These are phyloP conservation scores for Willisornis vidua DNA, from an alignment of 2,113 vertebrate genomes.

Conservation along the genomic window DNA sequence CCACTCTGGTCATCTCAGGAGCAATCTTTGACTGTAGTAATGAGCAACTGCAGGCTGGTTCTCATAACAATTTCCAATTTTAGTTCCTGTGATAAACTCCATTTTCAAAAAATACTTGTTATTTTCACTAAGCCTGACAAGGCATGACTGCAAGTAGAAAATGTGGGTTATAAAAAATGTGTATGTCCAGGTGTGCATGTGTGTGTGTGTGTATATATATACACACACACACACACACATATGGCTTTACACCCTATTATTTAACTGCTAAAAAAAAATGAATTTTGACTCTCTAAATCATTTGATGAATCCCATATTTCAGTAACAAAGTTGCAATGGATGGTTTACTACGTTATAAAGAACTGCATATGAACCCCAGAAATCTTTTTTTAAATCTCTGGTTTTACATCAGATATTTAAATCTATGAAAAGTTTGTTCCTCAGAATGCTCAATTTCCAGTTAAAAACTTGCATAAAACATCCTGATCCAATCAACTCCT, in stretches of 20 bases:
- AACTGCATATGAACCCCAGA: neutral
- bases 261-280: neutral
- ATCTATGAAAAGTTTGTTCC: neutral
- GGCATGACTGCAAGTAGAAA: neutral
- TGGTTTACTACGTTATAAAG: neutral
- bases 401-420: neutral
- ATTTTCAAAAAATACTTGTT: neutral
- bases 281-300: neutral
- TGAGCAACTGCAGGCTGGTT: neutral
- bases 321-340: neutral
- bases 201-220: too few species aligned
- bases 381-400: neutral
- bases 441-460: neutral
- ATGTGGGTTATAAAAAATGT: neutral
- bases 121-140: neutral
- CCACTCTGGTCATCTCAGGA: neutral
- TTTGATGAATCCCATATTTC: neutral
- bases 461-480: conserved; percentile 17
- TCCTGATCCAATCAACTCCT: conserved; percentile 26
- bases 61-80: neutral
- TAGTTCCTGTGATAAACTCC: neutral
- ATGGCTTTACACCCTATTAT: neutral
- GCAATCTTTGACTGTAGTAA: neutral
- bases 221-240: too few species aligned
- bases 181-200: accelerated